Evolutionary conservation across 2,888 invertebrate genomes (phyloP), one percentile per base, ranked within the genome.

Genomic region (Lochmaea crataegi): DNA sequence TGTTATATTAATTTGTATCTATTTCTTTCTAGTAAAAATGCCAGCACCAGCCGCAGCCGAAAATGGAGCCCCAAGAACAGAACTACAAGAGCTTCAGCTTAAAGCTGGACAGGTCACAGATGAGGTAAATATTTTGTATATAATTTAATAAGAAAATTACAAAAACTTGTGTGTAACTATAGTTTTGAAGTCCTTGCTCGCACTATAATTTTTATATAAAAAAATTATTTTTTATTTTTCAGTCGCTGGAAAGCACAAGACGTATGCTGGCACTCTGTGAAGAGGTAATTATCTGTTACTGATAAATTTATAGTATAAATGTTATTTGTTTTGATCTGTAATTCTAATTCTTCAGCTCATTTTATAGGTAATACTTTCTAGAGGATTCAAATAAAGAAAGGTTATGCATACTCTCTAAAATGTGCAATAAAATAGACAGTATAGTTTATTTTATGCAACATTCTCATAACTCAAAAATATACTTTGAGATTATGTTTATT

Each of bases 201-300:
- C 6, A 32, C 5, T 6, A 32, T 71, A 12, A 72, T 56, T 18
- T 58, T 11, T 53, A 32, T 68, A 57, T 14, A 32, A 65, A 57
- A 32, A 60, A 32, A 12, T n/a, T 32, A 32, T 38, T 60, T 26
- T 82, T 80, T 83, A 76, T 86, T 85, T 94, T 94, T 86, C 91
- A 95, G 96, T 96, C 96, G 67, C 87, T 96, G 91, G 96, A 96
- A 87, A 94, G 95, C 84, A 96, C 96, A 78, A 90, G 96, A 85
- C 95, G 96, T 83, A 96, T 96, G 96, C 91, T 96, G 90, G 91
- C 93, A 82, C 91, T 96, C 88, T 96, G 96, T 87, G 96, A 96
- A 89, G 96, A 96, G 94, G 95, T 95, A 90, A 92, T 92, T 88
- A 83, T 79, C 41, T 10, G 42, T 56, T n/a, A 65, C n/a, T 66